These are phyloP conservation scores for Xestia c-nigrum DNA, from an alignment of 2,888 invertebrate species.

Conservation along the genomic window DNA sequence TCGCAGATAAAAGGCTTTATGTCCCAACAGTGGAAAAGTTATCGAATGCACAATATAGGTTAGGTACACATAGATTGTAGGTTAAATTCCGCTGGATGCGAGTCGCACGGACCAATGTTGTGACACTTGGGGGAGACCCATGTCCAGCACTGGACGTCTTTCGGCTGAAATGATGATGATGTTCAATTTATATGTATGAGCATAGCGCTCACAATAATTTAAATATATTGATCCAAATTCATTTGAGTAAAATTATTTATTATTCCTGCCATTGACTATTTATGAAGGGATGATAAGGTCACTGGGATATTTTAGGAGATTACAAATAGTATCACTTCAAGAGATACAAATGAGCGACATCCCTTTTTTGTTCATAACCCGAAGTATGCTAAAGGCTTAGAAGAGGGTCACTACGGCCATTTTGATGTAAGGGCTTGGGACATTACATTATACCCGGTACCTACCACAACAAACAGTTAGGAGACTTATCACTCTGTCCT, in stretches of 20 bases:
- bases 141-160: no score
- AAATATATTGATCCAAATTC: neutral
- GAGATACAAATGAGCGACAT: neutral
- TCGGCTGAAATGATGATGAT: no score
- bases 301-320: neutral
- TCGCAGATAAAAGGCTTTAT: neutral
- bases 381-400: constrained; percentile 4
- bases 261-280: neutral
- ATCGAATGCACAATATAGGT: neutral
- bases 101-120: no score
- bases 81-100: no score
- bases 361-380: constrained; percentile 17
- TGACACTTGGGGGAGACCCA: no score
- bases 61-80: no score
- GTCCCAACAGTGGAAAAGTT: neutral
- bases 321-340: neutral
- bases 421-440: constrained; percentile 18
- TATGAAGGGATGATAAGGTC: neutral
- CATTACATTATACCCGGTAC: constrained; percentile 31
- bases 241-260: neutral
- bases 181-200: neutral
- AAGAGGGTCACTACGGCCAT: constrained; percentile 6
- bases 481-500: constrained; percentile 45
- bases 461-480: constrained; percentile 52
- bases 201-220: neutral